Percentiles rank a stretch among this genome's conserved stretches.
Evolutionary conservation across 2,113 vertebrate species (phyloP).

Genomic region (Caracal caracal): DNA sequence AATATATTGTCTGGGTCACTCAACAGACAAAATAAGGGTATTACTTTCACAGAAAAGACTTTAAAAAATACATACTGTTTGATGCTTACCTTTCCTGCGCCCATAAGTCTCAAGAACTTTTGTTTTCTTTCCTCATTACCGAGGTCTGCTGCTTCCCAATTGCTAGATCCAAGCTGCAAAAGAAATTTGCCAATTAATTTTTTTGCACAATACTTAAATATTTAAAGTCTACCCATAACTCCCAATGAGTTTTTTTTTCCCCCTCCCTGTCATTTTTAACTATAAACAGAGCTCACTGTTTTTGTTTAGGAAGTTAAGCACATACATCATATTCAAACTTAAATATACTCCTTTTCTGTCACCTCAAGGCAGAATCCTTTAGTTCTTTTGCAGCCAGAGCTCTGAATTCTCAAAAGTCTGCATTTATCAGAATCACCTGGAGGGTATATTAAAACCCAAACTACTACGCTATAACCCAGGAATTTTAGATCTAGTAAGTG

Average conservation of each 20-base stretch:
- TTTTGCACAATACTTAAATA: slow-evolving; percentile 25
- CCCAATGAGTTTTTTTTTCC: background rate
- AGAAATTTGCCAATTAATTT: slow-evolving; percentile 41
- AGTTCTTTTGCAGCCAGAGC: background rate
- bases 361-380: background rate
- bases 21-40: background rate
- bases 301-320: slow-evolving; percentile 5
- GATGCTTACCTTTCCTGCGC: slow-evolving; percentile 88
- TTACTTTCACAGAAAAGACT: slow-evolving; percentile 40
- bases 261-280: background rate
- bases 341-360: slow-evolving; percentile 39
- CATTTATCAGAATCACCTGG: background rate
- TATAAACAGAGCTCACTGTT: background rate
- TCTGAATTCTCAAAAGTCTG: background rate
- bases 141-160: slow-evolving; percentile 93
- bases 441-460: background rate
- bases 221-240: slow-evolving; percentile 21
- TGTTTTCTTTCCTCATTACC: slow-evolving; percentile 91
- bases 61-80: background rate
- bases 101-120: slow-evolving; percentile 90
- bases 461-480: background rate
- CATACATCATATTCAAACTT: background rate
- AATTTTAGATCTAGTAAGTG: background rate
- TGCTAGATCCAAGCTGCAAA: slow-evolving; percentile 88
- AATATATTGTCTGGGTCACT: background rate